These are phyloP conservation scores for Cryptocheilus praepositus DNA, from an alignment of 2,888 invertebrate genomes.

Conservation along the genomic window DNA sequence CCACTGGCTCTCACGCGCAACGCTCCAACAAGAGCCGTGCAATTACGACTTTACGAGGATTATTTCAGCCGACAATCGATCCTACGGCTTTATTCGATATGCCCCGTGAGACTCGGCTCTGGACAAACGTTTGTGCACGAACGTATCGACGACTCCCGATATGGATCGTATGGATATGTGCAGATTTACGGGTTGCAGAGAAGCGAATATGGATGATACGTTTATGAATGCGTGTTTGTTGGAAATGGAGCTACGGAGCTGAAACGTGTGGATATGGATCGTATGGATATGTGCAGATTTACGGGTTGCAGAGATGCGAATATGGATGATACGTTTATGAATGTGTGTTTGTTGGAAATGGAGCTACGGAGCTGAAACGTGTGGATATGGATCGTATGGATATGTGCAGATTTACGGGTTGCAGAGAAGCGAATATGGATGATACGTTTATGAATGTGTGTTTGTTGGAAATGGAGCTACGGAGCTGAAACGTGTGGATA, in stretches of 20 bases:
- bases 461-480: no score
- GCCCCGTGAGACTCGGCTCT: not conserved
- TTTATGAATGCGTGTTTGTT: not conserved
- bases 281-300: not conserved
- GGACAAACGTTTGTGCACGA: not conserved
- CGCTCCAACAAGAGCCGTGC: slow-evolving; percentile 25
- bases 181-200: not conserved
- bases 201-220: no score
- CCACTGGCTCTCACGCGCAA: slow-evolving; percentile 42
- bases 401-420: not conserved
- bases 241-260: no score
- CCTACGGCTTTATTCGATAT: not conserved
- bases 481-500: no score
- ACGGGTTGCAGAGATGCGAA: no score
- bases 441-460: not conserved
- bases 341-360: no score
- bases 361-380: no score
- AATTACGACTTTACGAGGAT: not conserved
- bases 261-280: no score
- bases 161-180: not conserved
- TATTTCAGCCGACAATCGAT: not conserved
- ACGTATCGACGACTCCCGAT: not conserved
- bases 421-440: no score
- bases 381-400: not conserved
- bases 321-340: not conserved